These are phyloP conservation scores for Drosophila basisetae DNA, from an alignment of 2,888 invertebrate species.

Conservation along the genomic window DNA sequence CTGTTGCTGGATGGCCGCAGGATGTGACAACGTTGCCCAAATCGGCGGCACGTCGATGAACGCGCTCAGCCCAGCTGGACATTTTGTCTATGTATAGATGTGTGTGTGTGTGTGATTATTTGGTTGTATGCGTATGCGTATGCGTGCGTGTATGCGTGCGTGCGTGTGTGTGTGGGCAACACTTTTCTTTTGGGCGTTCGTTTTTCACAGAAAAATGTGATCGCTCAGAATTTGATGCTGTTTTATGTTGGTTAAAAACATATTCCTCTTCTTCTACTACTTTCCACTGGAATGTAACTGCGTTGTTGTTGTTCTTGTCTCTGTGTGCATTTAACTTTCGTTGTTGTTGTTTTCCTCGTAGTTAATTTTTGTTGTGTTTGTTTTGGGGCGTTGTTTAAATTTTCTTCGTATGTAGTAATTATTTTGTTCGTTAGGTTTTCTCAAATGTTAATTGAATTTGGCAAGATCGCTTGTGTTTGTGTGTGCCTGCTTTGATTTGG, in stretches of 20 bases:
- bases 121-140: constrained; percentile 36
- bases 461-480: constrained; percentile 22
- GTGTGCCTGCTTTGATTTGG: constrained; percentile 50
- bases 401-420: constrained; percentile 53
- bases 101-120: constrained; percentile 41
- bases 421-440: constrained; percentile 42
- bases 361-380: constrained; percentile 41
- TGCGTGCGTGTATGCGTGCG: constrained; percentile 18
- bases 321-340: constrained; percentile 58
- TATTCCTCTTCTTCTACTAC: constrained; percentile 53
- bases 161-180: constrained; percentile 48
- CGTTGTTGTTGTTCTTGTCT: constrained; percentile 49
- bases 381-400: constrained; percentile 63
- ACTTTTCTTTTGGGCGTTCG: constrained; percentile 65
- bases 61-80: constrained; percentile 96
- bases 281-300: constrained; percentile 69
- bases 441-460: constrained; percentile 42
- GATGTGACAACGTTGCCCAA: constrained; percentile 96
- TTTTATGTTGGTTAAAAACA: constrained; percentile 70
- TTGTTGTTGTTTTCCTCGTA: constrained; percentile 43
- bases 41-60: constrained; percentile 96
- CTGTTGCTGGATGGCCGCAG: constrained; percentile 92
- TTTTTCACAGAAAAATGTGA: constrained; percentile 75
- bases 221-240: constrained; percentile 69
- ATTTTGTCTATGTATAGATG: constrained; percentile 81